Conservation (phyloP, 2,888 invertebrate species). For the Dioctria rufipes region DNA sequence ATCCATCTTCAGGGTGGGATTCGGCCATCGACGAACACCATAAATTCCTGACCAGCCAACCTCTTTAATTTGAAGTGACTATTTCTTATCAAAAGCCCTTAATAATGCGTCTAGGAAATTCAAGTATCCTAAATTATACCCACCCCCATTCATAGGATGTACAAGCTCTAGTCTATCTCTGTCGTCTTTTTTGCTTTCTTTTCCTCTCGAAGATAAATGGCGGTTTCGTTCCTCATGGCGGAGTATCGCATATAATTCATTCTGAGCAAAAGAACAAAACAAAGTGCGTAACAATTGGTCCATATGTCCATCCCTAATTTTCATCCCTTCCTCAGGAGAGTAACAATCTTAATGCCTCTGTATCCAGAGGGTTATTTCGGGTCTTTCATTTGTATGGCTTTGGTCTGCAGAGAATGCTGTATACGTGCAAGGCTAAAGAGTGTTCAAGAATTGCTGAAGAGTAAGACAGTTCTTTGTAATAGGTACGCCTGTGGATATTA, state of each 20-base stretch:
- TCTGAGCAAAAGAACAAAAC: conserved; percentile 51
- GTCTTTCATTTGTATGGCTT: conserved; percentile 5
- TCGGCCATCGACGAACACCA: conserved; percentile 2
- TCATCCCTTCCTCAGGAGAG: conserved; percentile 50
- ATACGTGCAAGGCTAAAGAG: neutral
- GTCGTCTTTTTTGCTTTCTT: conserved; percentile 25
- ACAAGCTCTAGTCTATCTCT: conserved; percentile 25
- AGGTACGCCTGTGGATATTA: neutral
- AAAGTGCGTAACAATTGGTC: conserved; percentile 57
- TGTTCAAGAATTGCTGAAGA: conserved; percentile 18
- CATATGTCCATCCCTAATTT: conserved; percentile 58
- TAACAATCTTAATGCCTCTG: conserved; percentile 17
- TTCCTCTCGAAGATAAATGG: conserved; percentile 54
- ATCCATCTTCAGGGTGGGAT: neutral
- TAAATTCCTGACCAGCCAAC: conserved; percentile 45
- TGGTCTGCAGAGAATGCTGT: conserved; percentile 7
- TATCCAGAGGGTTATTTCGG: conserved; percentile 7
- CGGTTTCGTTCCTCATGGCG: conserved; percentile 51
- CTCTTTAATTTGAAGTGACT: conserved; percentile 54
- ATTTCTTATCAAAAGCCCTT: conserved; percentile 51
- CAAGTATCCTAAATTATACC: conserved; percentile 54
- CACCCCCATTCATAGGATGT: conserved; percentile 24
- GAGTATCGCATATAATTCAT: conserved; percentile 56
- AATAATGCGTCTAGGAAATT: conserved; percentile 54
- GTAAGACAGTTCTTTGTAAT: neutral